phyloP scores from a whole-genome alignment of 2,888 invertebrate species.

The Lomographa bimaculata region DNA sequence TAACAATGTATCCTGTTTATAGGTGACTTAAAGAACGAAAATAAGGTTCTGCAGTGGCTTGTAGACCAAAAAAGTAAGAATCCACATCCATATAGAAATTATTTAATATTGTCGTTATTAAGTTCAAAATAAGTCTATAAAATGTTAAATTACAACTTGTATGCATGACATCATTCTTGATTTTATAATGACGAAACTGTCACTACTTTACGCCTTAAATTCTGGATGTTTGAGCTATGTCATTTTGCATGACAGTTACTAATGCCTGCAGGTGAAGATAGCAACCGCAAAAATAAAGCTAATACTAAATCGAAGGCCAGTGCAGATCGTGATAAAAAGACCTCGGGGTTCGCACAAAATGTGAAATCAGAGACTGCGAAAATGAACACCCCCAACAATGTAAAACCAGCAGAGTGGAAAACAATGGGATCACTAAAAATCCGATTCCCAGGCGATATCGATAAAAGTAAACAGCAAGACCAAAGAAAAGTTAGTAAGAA shows the following conservation, averaged over 20 bases:
- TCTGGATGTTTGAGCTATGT: slow-evolving; percentile 83
- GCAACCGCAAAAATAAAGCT: slow-evolving; percentile 74
- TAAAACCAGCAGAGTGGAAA: slow-evolving; percentile 51
- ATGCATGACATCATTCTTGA: slow-evolving; percentile 82
- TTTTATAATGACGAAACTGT: slow-evolving; percentile 41
- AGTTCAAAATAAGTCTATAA: slow-evolving; percentile 45
- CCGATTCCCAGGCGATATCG: slow-evolving; percentile 43
- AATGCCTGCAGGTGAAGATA: slow-evolving; percentile 85
- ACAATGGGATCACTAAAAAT: slow-evolving; percentile 65
- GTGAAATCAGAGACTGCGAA: slow-evolving; percentile 42
- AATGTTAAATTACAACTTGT: slow-evolving; percentile 57
- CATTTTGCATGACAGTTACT: slow-evolving; percentile 85
- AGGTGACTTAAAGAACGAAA: slow-evolving; percentile 97
- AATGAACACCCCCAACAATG: slow-evolving; percentile 39
- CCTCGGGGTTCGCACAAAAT: slow-evolving; percentile 57
- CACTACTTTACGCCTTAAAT: slow-evolving; percentile 71
- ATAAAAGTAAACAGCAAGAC: slow-evolving; percentile 38
- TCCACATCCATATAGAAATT: slow-evolving; percentile 79
- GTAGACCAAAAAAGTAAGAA: slow-evolving; percentile 98
- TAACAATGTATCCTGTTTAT: slow-evolving; percentile 79
- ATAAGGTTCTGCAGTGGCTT: slow-evolving; percentile 97
- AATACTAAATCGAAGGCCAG: slow-evolving; percentile 76
- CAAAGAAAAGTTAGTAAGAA: slow-evolving; percentile 27
- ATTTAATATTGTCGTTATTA: slow-evolving; percentile 31
- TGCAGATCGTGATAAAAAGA: slow-evolving; percentile 76